Base-by-base conservation (phyloP, 2,113 vertebrate species). In the Prunella himalayana region DNA sequence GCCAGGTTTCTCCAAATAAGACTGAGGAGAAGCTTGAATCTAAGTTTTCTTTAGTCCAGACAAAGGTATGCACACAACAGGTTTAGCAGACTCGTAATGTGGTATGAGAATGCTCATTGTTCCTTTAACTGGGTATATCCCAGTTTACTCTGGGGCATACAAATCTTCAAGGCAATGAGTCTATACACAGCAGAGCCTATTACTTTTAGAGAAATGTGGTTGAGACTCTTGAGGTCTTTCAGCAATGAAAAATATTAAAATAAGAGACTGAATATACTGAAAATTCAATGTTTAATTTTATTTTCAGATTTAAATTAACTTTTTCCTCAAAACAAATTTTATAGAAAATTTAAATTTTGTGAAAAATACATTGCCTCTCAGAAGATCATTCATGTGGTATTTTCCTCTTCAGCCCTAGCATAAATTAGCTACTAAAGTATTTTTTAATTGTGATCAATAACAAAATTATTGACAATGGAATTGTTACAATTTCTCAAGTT, bases 331-430 rank as follows among this genome's bases (percentile, higher is more conserved):
- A 63, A 37, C 6, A 2, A 37, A 59, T 35, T 41, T 76, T 73
- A 37, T 0, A 69, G 15, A 63, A 91, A 66, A 75, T 27, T 75
- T 45, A 86, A 33, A 70, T 44, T 64, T 63, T 28, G 59, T 33
- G 7, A 35, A 77, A 70, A 88, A 45, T 30, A 8, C 0, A 59
- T 78, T 90, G 87, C 61, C 6, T 41, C 14, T 75, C 30, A 59
- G 15, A 45, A 92, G 35, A 79, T 18, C 0, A 0, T 77, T 42
- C 2, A 23, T 35, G 30, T 57, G 9, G 1, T 31, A 4, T 37
- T 76, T 87, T 66, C 10, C 10, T 87, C 61, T 47, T 59, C 21
- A 71, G 3, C 28, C 47, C 69, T 64, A 41, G 28, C 9, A 80
- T 15, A 86, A 51, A 69, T 44, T 56, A 56, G 4, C 4, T 21